phyloP scores from a whole-genome alignment of 2,113 vertebrate genomes.

The Nothocercus julius region DNA sequence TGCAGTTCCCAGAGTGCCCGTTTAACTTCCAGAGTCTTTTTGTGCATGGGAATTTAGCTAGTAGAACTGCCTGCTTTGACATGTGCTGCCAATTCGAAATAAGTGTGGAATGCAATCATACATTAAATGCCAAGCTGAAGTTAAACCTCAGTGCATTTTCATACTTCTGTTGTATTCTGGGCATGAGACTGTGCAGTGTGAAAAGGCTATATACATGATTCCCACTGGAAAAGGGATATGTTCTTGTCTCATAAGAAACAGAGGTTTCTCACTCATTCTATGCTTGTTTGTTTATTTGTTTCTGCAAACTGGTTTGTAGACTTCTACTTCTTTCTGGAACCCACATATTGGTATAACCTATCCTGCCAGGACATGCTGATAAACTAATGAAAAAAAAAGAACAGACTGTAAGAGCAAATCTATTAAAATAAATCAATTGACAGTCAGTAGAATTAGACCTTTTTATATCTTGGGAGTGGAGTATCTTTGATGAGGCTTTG shows the following conservation, averaged over 20 bases:
- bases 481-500: neutral
- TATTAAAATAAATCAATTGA: neutral
- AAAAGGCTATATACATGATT: neutral
- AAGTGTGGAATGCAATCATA: neutral
- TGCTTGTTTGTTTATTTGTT: neutral
- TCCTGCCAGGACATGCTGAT: neutral
- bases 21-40: neutral
- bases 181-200: neutral
- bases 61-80: neutral
- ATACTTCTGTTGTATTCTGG: neutral
- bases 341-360: neutral
- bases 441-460: neutral
- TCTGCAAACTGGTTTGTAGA: neutral
- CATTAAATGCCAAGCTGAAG: neutral
- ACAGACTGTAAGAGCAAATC: neutral
- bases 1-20: fast-evolving
- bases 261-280: neutral
- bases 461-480: neutral
- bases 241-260: neutral
- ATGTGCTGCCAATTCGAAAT: neutral
- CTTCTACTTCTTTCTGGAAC: neutral
- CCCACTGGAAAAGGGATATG: fast-evolving
- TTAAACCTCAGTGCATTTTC: neutral
- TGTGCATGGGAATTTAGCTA: neutral
- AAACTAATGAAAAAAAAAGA: neutral